Evolutionary conservation across 2,888 invertebrate genomes (phyloP).

Genomic region (Troilus luridus): DNA sequence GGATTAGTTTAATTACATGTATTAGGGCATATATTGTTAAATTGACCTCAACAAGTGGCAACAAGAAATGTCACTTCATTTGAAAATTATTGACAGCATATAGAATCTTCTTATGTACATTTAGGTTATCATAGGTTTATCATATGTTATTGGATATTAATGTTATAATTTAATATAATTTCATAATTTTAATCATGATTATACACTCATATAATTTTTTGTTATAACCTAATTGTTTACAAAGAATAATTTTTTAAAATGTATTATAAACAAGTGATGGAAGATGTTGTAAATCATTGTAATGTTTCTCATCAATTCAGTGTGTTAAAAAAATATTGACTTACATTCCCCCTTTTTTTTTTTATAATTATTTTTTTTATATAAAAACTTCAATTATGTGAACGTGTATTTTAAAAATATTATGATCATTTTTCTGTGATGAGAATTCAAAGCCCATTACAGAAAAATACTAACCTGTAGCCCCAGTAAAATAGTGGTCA

Average conservation of each 20-base stretch:
- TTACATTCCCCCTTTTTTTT: neutral
- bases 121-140: slow-evolving; percentile 15
- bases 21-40: neutral
- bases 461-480: neutral
- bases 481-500: neutral
- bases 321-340: neutral
- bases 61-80: neutral
- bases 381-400: neutral
- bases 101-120: neutral
- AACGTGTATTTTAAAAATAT: neutral
- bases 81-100: neutral
- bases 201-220: neutral
- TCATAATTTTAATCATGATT: neutral
- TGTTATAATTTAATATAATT: neutral
- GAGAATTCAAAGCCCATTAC: neutral
- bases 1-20: neutral
- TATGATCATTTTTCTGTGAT: neutral
- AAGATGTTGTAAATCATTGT: neutral
- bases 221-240: neutral
- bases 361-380: neutral
- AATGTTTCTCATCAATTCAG: neutral
- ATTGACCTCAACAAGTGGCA: neutral
- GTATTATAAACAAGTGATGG: neutral
- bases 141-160: neutral
- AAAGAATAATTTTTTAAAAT: neutral